Conservation (phyloP, 2,113 vertebrate species). For the Pao palembangensis region DNA sequence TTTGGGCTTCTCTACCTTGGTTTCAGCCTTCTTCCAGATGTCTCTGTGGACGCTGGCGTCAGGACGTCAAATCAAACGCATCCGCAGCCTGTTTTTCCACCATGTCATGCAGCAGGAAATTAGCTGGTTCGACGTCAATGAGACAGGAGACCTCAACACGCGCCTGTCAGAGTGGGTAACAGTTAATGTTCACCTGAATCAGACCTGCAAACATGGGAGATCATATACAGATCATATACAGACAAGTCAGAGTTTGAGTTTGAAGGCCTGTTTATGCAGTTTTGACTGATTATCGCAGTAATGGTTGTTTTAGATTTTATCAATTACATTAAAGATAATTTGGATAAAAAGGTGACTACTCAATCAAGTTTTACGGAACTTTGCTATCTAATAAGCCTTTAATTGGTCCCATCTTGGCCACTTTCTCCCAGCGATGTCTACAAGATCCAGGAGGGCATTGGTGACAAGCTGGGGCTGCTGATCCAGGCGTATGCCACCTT, state of each 20-base stretch:
- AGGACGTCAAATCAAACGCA: constrained; percentile 84
- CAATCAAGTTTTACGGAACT: background rate
- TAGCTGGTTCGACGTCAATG: constrained; percentile 92
- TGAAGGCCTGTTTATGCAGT: too few relatives aligned
- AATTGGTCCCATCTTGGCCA: background rate
- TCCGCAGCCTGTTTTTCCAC: constrained; percentile 88
- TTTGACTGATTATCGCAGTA: too few relatives aligned
- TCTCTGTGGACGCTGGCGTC: constrained; percentile 89
- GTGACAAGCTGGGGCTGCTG: constrained; percentile 88
- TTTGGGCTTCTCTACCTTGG: constrained; percentile 79
- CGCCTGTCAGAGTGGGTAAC: constrained; percentile 88
- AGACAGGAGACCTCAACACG: constrained; percentile 89
- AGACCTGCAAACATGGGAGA: background rate
- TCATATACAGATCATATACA: background rate
- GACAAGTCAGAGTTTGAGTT: too few relatives aligned
- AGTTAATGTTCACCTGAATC: background rate
- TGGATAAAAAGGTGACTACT: background rate
- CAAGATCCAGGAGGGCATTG: constrained; percentile 95
- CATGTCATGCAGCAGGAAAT: constrained; percentile 90
- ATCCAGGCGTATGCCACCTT: constrained; percentile 84
- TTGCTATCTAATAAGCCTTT: background rate
- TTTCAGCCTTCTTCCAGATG: constrained; percentile 87
- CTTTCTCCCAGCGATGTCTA: constrained; percentile 82
- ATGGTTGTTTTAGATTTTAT: too few relatives aligned
- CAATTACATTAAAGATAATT: too few relatives aligned